Conservation (phyloP, 2,888 invertebrate genomes). For the Andricus quercusramuli region DNA sequence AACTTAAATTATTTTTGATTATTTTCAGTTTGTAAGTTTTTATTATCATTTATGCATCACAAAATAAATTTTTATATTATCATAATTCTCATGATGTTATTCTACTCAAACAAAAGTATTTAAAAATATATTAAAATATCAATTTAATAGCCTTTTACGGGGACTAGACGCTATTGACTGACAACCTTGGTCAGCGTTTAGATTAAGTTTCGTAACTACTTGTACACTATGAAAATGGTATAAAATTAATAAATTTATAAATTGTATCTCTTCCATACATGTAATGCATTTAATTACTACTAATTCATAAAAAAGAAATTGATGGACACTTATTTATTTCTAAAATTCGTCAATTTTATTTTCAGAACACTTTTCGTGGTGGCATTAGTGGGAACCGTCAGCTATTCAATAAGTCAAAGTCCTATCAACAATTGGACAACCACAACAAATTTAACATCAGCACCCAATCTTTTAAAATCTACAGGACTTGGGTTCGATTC, state of each 20-base stretch:
- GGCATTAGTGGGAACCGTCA: slow-evolving; percentile 80
- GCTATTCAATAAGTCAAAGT: slow-evolving; percentile 75
- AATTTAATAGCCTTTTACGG: no score
- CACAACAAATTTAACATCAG: slow-evolving; percentile 42
- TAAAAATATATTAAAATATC: no score
- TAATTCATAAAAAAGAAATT: no score
- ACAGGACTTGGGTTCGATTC: slow-evolving; percentile 46
- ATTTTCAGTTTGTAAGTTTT: slow-evolving; percentile 61
- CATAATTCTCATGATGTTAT: no score
- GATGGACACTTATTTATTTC: not conserved
- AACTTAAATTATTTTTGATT: slow-evolving; percentile 61
- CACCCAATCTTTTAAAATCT: slow-evolving; percentile 50
- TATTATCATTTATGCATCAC: not conserved
- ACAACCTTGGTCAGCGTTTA: no score
- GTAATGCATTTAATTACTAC: no score
- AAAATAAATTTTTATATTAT: not conserved
- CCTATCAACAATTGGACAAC: slow-evolving; percentile 63
- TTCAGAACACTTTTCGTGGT: slow-evolving; percentile 80
- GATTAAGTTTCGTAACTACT: no score
- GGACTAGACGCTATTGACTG: no score
- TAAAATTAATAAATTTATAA: no score
- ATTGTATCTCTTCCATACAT: no score
- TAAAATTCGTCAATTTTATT: slow-evolving; percentile 15
- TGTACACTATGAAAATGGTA: no score
- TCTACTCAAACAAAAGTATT: no score